Base-by-base conservation (phyloP, 2,113 vertebrate genomes). In the Girardinichthys multiradiatus region DNA sequence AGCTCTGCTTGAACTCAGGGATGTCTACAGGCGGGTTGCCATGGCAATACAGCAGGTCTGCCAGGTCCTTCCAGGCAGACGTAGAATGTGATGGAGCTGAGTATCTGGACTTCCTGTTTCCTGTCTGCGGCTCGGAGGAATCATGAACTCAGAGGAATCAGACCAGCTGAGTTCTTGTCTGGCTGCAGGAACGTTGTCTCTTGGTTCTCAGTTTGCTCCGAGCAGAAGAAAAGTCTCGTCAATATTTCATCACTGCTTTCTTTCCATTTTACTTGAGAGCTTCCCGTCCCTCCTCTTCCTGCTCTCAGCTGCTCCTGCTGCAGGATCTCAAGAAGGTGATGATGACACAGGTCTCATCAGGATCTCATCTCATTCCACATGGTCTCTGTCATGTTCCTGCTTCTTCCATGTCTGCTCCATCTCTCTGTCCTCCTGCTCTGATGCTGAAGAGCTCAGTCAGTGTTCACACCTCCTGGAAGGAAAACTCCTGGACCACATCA, bases 201-300 rank as follows among this genome's bases (percentile, higher is more conserved):
- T 6, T 2, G 42, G n/a, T 65, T 45, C 21, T 13, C 26, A 0
- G 15, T 19, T 4, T 17, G 7, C 17, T 27, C 39, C 14, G 17
- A 65, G 63, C 26, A 27, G 14, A 33, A 33, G 30, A 42, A 64
- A 65, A 10, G n/a, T 17, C 39, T 65, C 27, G 28, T 65, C 7
- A 65, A 65, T 65, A 45, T 65, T 65, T 65, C 14, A 65, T 48
- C 5, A 65, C 63, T 26, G 30, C 61, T 37, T 33, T 14, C 6
- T 37, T 15, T 64, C 21, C 19, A 28, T 64, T 35, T 42, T 5
- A 28, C 35, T 15, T 27, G 42, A 39, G 31, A 64, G 63, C 63
- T 27, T 27, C 42, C 15, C 3, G 31, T 60, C 15, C 24, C 24
- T 64, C 61, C 61, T 63, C 62, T 35, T 35, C 33, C 33, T 19